Base-by-base conservation (phyloP, 2,797 vertebrate species). In the Geotrypetes seraphini region DNA sequence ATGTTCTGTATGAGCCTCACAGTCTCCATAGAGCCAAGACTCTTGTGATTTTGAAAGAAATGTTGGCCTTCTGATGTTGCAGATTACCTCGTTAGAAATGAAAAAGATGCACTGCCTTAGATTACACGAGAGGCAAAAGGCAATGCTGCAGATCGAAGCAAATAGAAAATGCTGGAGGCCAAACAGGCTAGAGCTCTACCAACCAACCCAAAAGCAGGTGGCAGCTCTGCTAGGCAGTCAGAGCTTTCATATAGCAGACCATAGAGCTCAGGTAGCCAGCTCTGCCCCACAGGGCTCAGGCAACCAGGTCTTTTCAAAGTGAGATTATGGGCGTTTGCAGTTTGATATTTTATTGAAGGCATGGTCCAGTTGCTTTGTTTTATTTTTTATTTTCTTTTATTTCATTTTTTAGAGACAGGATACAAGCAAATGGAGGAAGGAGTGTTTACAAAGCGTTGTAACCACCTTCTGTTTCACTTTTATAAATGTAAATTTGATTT, bases 1-100 rank as follows among this genome's bases (percentile, higher is more conserved):
- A 77, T 63, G 52, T 66, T 78, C 73, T 67, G 71, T 78, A 66
- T 36, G 66, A 75, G 70, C 74, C 73, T 77, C 73, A 53, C 71
- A 31, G 37, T 73, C 68, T 67, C 68, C 61, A 51, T 59, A 60
- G 66, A 69, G 69, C 71, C 66, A 61, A 72, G 73, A 69, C 69
- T 75, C 67, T 63, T 69, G 28, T 57, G 45, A 60, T 48, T 57
- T 1, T 3, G 38, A 56, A 31, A 54, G 49, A 49, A 58, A 54
- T 35, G 46, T 44, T 53, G 20, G 37, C 61, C 61, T 61, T n/a
- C 65, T 28, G 41, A 56, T 41, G 31, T 64, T 41, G 36, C 49
- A 52, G 63, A 53, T 48, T n/a, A 18, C 16, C 3, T 14, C 21
- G 31, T 40, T 12, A 56, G 49, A 64, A 37, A 57, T 47, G 45